Evolutionary conservation across 2,888 invertebrate species (phyloP).

Genomic region (Cenopis cana): DNA sequence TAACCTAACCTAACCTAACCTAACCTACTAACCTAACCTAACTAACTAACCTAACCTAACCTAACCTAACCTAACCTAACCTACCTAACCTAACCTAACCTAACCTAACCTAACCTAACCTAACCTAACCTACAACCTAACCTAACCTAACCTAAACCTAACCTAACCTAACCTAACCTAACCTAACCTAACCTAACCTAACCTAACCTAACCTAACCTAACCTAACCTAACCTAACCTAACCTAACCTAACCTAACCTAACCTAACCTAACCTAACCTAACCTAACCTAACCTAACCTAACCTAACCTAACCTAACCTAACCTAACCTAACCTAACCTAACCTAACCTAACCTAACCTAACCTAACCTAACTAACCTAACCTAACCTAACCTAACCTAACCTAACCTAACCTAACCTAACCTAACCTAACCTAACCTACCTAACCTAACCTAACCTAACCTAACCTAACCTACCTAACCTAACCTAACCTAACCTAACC

Average conservation of each 20-base stretch:
- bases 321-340: conserved; percentile 43
- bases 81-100: conserved; percentile 41
- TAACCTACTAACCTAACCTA: conserved; percentile 43
- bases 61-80: conserved; percentile 45
- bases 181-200: conserved; percentile 47
- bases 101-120: conserved; percentile 45
- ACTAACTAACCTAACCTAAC: conserved; percentile 45
- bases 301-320: conserved; percentile 50
- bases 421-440: conserved; percentile 24
- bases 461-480: conserved; percentile 11
- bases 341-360: conserved; percentile 29
- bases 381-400: conserved; percentile 29
- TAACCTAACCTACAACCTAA: conserved; percentile 43
- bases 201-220: conserved; percentile 39
- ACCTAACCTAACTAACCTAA: conserved; percentile 29
- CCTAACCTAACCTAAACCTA: conserved; percentile 47
- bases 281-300: conserved; percentile 51
- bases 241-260: conserved; percentile 49
- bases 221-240: conserved; percentile 47
- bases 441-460: conserved; percentile 20
- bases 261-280: conserved; percentile 50
- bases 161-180: conserved; percentile 47
- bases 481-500: conserved; percentile 13
- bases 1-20: conserved; percentile 42
- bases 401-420: conserved; percentile 29